These are phyloP conservation scores for Syrrhaptes paradoxus DNA, from an alignment of 2,113 vertebrate genomes.

Conservation along the genomic window DNA sequence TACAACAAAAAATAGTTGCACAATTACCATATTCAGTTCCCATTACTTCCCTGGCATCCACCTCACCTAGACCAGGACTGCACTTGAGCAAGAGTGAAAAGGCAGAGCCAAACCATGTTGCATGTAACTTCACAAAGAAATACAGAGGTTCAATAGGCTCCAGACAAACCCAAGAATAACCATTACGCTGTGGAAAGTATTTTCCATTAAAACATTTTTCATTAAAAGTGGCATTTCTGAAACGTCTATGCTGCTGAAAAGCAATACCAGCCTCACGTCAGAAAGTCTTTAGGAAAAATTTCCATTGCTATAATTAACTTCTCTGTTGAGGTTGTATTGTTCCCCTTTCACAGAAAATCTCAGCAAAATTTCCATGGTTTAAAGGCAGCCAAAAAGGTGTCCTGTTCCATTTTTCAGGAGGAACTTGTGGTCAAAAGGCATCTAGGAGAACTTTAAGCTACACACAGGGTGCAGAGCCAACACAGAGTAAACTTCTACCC, in stretches of 20 bases:
- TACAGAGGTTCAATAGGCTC: constrained; percentile 9
- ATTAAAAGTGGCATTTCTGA: constrained; percentile 52
- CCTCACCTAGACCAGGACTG: background rate
- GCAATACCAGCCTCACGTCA: constrained; percentile 30
- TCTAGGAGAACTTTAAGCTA: background rate
- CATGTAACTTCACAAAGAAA: constrained; percentile 1
- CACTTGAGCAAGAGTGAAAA: background rate
- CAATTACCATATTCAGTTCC: background rate
- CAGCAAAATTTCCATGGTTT: background rate
- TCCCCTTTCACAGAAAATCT: background rate
- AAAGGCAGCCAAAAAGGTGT: constrained; percentile 22
- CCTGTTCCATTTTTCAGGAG: constrained; percentile 3
- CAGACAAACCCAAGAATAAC: constrained; percentile 59
- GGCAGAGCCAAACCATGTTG: constrained; percentile 42
- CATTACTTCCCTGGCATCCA: background rate
- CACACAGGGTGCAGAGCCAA: background rate
- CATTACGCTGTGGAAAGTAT: constrained; percentile 52
- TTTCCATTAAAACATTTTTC: constrained; percentile 49
- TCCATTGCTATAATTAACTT: constrained; percentile 50
- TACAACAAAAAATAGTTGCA: background rate
- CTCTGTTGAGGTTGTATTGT: constrained; percentile 36
- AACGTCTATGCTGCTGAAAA: constrained; percentile 36
- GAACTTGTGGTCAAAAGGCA: background rate
- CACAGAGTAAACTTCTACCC: background rate
- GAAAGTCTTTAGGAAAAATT: constrained; percentile 38